Conservation (phyloP, 1,140 invertebrate species). For the Caligus rogercresseyi region DNA sequence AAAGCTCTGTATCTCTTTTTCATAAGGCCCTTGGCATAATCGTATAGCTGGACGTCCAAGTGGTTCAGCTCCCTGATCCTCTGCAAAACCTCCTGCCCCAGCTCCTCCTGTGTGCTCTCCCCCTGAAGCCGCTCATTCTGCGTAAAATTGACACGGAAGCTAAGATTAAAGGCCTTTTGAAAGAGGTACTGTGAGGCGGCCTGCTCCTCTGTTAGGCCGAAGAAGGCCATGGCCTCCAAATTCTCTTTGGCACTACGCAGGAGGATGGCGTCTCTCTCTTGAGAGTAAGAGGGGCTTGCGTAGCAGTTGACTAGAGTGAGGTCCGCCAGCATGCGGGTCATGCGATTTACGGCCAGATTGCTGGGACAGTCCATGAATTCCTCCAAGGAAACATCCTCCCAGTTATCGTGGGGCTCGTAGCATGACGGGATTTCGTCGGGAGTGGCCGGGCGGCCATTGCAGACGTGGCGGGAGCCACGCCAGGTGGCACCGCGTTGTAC, state of each 20-base stretch:
- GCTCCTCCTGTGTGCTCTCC: slow-evolving; percentile 48
- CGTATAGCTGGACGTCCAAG: slow-evolving; percentile 80
- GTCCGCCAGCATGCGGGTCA: slow-evolving; percentile 83
- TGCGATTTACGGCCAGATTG: slow-evolving; percentile 86
- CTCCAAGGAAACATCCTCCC: slow-evolving; percentile 48
- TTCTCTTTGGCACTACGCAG: slow-evolving; percentile 87
- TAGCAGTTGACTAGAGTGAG: slow-evolving; percentile 70
- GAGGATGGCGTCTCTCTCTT: slow-evolving; percentile 56
- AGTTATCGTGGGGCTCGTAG: slow-evolving; percentile 35
- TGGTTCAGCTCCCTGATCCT: slow-evolving; percentile 61
- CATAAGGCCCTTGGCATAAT: slow-evolving; percentile 75
- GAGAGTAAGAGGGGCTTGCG: slow-evolving; percentile 54
- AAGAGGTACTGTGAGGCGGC: slow-evolving; percentile 88
- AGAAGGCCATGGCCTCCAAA: slow-evolving; percentile 82
- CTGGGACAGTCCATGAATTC: slow-evolving; percentile 74
- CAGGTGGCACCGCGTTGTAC: slow-evolving; percentile 95
- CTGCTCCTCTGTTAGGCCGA: slow-evolving; percentile 89
- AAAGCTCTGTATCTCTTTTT: slow-evolving; percentile 44
- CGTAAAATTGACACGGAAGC: slow-evolving; percentile 67
- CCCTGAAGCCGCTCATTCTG: slow-evolving; percentile 76
- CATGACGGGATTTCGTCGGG: slow-evolving; percentile 39
- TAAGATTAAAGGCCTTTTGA: slow-evolving; percentile 86
- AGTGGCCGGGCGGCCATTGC: slow-evolving; percentile 58
- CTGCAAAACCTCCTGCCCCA: slow-evolving; percentile 49
- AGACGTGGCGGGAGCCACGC: slow-evolving; percentile 63